These are phyloP conservation scores for Piprites chloris DNA, from an alignment of 2,113 vertebrate species.

Conservation along the genomic window DNA sequence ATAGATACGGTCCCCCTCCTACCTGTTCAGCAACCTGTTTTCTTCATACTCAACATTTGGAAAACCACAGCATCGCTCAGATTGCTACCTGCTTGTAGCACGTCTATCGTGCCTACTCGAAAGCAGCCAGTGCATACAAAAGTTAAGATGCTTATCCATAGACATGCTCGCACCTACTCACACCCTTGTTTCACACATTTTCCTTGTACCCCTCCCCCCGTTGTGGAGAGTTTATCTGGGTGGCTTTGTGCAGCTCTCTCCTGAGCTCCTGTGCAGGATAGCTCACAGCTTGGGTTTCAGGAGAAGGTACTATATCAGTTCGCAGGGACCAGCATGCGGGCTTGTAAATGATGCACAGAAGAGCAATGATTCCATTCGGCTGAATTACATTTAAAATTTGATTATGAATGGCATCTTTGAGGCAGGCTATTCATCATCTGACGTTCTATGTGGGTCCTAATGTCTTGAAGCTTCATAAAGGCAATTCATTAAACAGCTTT, in stretches of 20 bases:
- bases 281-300: not conserved
- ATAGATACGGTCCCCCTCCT: not conserved
- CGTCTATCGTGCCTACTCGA: not conserved
- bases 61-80: not conserved
- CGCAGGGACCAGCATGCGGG: not conserved
- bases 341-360: constrained; percentile 29
- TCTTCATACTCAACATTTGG: not conserved
- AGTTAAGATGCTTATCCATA: not conserved
- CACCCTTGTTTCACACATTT: not conserved
- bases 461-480: constrained; percentile 63
- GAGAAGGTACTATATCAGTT: not conserved
- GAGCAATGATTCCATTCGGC: constrained; percentile 31
- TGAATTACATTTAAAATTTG: constrained; percentile 69
- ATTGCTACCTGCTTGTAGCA: not conserved
- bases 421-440: constrained; percentile 68
- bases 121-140: not conserved
- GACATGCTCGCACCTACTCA: not conserved
- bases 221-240: not conserved
- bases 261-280: not conserved
- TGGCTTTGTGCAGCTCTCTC: not conserved
- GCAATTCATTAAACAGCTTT: constrained; percentile 66
- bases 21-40: not conserved
- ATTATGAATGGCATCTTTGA: constrained; percentile 67
- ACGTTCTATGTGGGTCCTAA: constrained; percentile 28
- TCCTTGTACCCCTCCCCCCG: not conserved